phyloP scores from a whole-genome alignment of 2,888 invertebrate species.

The Drosophila histrio region DNA sequence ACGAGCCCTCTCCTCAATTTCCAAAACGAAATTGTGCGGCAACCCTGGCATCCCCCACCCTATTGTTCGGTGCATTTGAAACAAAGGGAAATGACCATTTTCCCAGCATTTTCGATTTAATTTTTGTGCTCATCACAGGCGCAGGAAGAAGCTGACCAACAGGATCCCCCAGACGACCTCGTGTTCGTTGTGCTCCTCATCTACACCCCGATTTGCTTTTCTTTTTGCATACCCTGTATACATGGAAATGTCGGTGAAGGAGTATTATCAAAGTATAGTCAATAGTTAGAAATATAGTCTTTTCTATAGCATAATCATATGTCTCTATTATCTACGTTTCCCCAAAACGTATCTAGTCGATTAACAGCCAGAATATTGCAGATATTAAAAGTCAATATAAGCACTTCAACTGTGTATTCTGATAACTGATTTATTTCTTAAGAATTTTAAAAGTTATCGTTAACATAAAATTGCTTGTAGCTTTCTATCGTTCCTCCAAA shows the following conservation, averaged over 20 bases:
- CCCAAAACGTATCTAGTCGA: too few species aligned
- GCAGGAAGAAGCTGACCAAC: constrained; percentile 35
- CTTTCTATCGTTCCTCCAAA: too few species aligned
- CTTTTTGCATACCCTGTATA: constrained; percentile 8
- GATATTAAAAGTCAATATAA: too few species aligned
- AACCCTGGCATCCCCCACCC: background rate
- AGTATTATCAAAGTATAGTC: background rate
- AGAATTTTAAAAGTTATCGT: too few species aligned
- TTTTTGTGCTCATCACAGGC: constrained; percentile 66
- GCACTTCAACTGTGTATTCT: too few species aligned
- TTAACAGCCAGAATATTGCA: too few species aligned
- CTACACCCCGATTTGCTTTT: constrained; percentile 31
- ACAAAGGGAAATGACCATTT: constrained; percentile 71
- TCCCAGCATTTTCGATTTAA: constrained; percentile 73
- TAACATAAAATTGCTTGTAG: too few species aligned
- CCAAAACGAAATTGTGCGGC: background rate
- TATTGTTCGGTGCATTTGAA: constrained; percentile 41
- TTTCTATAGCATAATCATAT: background rate
- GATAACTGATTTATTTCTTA: too few species aligned
- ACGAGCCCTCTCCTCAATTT: background rate
- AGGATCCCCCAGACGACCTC: constrained; percentile 52
- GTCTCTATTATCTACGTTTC: background rate
- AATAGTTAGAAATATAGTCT: too few species aligned
- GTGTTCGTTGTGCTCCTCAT: constrained; percentile 5
- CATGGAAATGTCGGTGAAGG: background rate